Conservation (phyloP, 2,797 vertebrate species). For the Karalla daura region DNA sequence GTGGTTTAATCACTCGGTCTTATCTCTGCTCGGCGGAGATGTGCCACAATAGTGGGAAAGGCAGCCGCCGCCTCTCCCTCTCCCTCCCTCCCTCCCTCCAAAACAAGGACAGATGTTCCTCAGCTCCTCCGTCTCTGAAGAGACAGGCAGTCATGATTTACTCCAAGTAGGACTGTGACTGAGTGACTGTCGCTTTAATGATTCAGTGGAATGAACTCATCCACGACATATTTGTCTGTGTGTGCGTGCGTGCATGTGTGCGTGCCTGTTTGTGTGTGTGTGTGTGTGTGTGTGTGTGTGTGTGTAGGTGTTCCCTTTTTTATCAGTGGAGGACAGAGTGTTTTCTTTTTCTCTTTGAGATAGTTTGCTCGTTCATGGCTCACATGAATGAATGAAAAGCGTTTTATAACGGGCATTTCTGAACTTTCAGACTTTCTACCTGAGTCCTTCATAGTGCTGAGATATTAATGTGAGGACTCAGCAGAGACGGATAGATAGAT, state of each 20-base stretch:
- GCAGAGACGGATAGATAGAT: too few relatives aligned
- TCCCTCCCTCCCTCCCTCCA: conserved; percentile 6
- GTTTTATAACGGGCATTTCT: conserved; percentile 8
- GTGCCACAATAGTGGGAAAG: conserved; percentile 32
- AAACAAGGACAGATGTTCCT: conserved; percentile 60
- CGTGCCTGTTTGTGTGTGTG: not conserved
- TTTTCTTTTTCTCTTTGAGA: conserved; percentile 1
- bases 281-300: not conserved
- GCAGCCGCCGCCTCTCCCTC: too few relatives aligned
- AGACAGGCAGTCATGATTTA: conserved; percentile 46
- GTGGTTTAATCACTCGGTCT: conserved; percentile 56
- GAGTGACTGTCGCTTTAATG: conserved; percentile 27
- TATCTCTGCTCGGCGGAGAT: conserved; percentile 48
- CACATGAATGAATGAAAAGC: not conserved
- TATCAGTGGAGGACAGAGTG: conserved; percentile 30
- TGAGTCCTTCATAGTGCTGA: not conserved
- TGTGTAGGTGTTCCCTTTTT: too few relatives aligned
- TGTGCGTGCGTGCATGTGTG: not conserved
- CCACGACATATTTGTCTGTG: not conserved
- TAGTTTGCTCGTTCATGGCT: not conserved
- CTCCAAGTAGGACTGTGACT: conserved; percentile 33
- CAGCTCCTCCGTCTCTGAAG: conserved; percentile 48
- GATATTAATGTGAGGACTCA: not conserved
- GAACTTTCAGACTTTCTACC: not conserved
- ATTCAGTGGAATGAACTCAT: conserved; percentile 46